Evolutionary conservation across 2,888 invertebrate species (phyloP).

Genomic region (Eupithecia insigniata): DNA sequence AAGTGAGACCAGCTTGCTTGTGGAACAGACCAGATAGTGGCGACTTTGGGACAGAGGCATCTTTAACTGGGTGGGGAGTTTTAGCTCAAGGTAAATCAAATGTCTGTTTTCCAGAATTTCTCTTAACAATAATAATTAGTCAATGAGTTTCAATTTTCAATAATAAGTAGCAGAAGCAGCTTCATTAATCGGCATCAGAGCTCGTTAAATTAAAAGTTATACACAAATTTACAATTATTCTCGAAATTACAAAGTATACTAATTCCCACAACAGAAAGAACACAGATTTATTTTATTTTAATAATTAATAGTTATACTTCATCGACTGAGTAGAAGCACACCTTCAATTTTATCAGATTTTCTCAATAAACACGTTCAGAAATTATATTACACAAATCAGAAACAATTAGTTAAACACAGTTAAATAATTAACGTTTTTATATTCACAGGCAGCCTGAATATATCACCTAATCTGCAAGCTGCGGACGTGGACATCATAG

Average conservation of each 20-base stretch:
- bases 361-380: neutral
- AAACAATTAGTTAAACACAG: neutral
- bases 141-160: no score
- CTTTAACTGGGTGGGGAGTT: constrained; percentile 68
- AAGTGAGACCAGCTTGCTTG: constrained; percentile 66
- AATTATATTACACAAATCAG: neutral
- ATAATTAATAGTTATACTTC: no score
- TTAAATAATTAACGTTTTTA: neutral
- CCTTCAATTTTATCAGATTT: no score
- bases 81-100: constrained; percentile 53
- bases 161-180: no score
- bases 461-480: constrained; percentile 60
- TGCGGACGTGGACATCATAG: constrained; percentile 59
- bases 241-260: no score
- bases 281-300: no score
- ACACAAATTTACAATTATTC: no score
- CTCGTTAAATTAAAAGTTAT: no score
- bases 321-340: no score
- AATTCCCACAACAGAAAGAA: no score
- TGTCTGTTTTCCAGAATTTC: neutral
- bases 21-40: constrained; percentile 53
- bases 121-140: neutral
- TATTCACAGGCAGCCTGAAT: constrained; percentile 18
- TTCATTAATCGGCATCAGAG: no score
- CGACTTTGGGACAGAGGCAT: constrained; percentile 49